Percentiles rank a stretch among this genome's conserved stretches.
phyloP scores from a whole-genome alignment of 2,797 vertebrate species.

The Kryptolebias ocellatus region DNA sequence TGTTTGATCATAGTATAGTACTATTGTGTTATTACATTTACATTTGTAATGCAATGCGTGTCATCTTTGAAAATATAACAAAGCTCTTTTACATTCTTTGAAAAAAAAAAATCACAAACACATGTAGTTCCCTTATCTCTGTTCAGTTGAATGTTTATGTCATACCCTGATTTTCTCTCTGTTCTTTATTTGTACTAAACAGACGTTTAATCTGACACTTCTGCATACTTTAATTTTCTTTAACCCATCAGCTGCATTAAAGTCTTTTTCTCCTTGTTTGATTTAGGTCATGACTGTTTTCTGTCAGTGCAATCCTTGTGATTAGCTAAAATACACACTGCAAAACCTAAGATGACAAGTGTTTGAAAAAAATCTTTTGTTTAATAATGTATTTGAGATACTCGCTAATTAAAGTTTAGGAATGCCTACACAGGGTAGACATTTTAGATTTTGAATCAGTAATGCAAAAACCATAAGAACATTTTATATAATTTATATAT shows the following conservation, averaged over 20 bases:
- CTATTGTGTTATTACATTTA: slow-evolving; percentile 2
- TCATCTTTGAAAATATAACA: neutral
- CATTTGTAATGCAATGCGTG: neutral
- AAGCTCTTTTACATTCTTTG: neutral
- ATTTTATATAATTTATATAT: too few relatives aligned
- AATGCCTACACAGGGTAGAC: too few relatives aligned
- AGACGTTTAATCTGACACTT: slow-evolving; percentile 17
- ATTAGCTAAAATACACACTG: neutral
- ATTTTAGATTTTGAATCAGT: too few relatives aligned
- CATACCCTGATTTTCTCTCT: slow-evolving; percentile 9
- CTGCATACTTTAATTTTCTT: slow-evolving; percentile 4
- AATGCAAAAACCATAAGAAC: too few relatives aligned
- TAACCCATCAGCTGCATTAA: slow-evolving; percentile 7
- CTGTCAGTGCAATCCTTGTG: neutral
- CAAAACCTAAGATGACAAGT: neutral
- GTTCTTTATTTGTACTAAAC: slow-evolving; percentile 9
- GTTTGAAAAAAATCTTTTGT: too few relatives aligned
- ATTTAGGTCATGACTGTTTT: slow-evolving; percentile 4
- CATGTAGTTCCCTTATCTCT: slow-evolving; percentile 14
- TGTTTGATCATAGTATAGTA: slow-evolving; percentile 3
- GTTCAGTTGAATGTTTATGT: slow-evolving; percentile 26
- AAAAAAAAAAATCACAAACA: slow-evolving; percentile 2
- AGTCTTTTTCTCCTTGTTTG: slow-evolving; percentile 21
- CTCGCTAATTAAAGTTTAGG: too few relatives aligned
- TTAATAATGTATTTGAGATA: too few relatives aligned